Base-by-base conservation (phyloP, 2,113 vertebrate genomes). In the Macaca fascicularis region DNA sequence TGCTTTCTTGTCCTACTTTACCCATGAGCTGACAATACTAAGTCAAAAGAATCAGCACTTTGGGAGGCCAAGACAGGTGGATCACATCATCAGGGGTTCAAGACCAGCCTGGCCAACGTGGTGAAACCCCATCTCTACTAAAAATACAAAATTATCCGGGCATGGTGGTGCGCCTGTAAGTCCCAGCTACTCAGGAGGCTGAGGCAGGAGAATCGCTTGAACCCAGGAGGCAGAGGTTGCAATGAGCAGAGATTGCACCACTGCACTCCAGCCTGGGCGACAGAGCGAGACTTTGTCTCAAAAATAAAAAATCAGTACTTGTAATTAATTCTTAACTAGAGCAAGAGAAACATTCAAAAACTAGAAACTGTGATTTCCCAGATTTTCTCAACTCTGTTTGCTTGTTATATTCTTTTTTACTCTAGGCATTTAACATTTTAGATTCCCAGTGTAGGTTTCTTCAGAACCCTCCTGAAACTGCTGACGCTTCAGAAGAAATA, bases 401-500 rank as follows among this genome's bases (percentile, higher is more conserved):
- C 45, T 80, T 96, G 25, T 92, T 80, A 80, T 45, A 80, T 48
- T 91, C 23, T 91, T 5, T 85, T 94, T 94, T 80, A 85, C 45
- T 27, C 0, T 38, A 89, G 92, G 79, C 64, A 57, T 50, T 85
- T 38, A 81, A 76, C 23, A 45, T 57, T 92, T 72, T 86, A 76
- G 35, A 92, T 50, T 92, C 40, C 64, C 23, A 50, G 23, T 74
- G 16, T 74, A 80, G 52, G 17, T 5, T 85, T 94, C 43, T 75
- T 96, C 32, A 69, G 35, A 96, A 85, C n/a, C 2, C 35, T 88
- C 35, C 20, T 94, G 43, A 50, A 92, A 92, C 74, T 85, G 38
- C 20, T 72, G 38, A 92, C 32, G 85, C 4, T 94, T 89, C 48
- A 89, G 40, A 89, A 74, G 48, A 83, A 40, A 40, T 52, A 4